Evolutionary conservation across 2,888 invertebrate genomes (phyloP), one percentile per base, ranked within the genome.

Genomic region (Patella depressa): DNA sequence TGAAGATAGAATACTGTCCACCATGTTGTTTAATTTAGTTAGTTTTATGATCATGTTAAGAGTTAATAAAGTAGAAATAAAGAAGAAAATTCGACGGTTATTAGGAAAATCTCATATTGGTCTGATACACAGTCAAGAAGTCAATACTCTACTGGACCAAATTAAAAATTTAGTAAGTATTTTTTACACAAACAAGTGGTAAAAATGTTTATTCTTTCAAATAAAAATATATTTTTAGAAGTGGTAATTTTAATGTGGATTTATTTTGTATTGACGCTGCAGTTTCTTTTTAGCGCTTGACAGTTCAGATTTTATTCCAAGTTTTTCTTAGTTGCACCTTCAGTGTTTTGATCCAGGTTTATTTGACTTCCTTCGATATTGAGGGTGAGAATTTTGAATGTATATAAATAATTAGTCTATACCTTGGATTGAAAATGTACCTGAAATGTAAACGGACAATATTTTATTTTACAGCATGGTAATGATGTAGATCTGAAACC

Each of bases 21-120:
- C 98, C 2, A 96, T 99, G 93, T 93, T 99, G 69, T 99, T 98
- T 91, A 99, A 99, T 93, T 93, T 99, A 83, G 97, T 98, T 0
- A 98, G 97, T 2, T 98, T 98, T 85, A 94, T 99, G 94, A 96
- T 99, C 0, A 96, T 98, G 95, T 93, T 98, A 86, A 95, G 95
- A 85, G 96, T 97, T 1, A 95, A 95, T 79, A 95, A 97, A 85
- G 94, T 94, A 78, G 96, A 92, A 80, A 78, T 91, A 53, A 87
- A 88, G 81, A 88, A 90, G 79, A 92, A 91, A 81, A 92, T 94
- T n/a, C 94, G 99, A 17, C 94, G 99, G 71, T 92, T 99, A 80
- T 93, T 99, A 15, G 99, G 99, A 7, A 99, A 99, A 92, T 98
- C 98, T 90, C 99, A 99, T 90, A 98, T 99, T 86, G 99, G 99